A percentile compares a stretch with the other conserved stretches of the same genome.
These are phyloP conservation scores for Neotoma lepida DNA, from an alignment of 2,113 vertebrate genomes.

Conservation along the genomic window DNA sequence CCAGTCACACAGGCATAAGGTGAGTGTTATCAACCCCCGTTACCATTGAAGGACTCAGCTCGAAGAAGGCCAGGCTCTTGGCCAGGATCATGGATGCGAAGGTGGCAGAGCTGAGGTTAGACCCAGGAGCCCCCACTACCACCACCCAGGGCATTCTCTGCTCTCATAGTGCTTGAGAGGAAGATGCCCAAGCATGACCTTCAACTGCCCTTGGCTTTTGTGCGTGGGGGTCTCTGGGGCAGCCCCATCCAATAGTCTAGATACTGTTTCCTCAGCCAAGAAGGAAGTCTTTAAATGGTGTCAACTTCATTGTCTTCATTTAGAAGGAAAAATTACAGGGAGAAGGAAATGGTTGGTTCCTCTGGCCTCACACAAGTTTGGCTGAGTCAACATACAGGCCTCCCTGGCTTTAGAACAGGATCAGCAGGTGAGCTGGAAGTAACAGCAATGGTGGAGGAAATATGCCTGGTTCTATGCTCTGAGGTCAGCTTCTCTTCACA, in stretches of 20 bases:
- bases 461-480: neutral
- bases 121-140: neutral
- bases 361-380: neutral
- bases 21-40: too few relatives aligned
- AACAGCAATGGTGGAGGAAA: neutral
- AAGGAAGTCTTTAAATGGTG: constrained; percentile 42
- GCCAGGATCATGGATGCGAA: neutral
- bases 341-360: neutral
- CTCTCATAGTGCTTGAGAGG: neutral
- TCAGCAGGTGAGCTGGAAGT: neutral
- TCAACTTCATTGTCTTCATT: constrained; percentile 11
- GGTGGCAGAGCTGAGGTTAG: neutral
- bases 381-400: constrained; percentile 67
- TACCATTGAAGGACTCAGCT: neutral
- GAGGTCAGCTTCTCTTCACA: neutral
- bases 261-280: constrained; percentile 61
- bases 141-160: neutral
- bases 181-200: neutral
- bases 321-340: neutral
- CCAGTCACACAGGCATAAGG: neutral
- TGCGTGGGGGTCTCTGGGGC: neutral
- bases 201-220: neutral
- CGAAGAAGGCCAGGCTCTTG: neutral
- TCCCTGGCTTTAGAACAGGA: neutral
- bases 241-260: neutral